phyloP scores from a whole-genome alignment of 1,140 invertebrate species.

The Drosophila navojoa region DNA sequence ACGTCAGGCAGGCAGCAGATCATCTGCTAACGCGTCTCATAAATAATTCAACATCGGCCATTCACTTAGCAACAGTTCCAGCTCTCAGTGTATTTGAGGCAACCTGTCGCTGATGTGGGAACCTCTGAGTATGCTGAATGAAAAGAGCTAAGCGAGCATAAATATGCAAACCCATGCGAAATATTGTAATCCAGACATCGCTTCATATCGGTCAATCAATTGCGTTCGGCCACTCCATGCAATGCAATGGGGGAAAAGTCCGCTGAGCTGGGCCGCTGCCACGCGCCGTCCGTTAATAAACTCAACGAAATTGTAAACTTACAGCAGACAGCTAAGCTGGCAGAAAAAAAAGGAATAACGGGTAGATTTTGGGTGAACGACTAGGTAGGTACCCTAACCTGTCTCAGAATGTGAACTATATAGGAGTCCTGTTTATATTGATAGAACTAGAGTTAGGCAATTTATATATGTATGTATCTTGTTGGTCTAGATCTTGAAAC shows the following conservation, averaged over 20 bases:
- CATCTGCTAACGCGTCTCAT: slow-evolving; percentile 13
- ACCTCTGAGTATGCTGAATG: slow-evolving; percentile 42
- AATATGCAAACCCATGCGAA: slow-evolving; percentile 19
- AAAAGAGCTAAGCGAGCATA: slow-evolving; percentile 16
- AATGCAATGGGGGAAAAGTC: slow-evolving; percentile 28
- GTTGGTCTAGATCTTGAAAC: too few species aligned
- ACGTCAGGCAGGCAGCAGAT: not conserved
- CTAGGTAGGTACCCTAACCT: too few species aligned
- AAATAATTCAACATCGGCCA: slow-evolving; percentile 33
- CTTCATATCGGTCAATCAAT: slow-evolving; percentile 18
- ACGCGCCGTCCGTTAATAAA: slow-evolving; percentile 56
- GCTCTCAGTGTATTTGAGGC: too few species aligned
- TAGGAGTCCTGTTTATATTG: too few species aligned
- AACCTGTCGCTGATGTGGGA: slow-evolving; percentile 41
- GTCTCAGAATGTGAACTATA: too few species aligned
- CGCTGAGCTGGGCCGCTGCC: slow-evolving; percentile 31
- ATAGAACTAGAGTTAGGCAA: too few species aligned
- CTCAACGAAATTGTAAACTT: slow-evolving; percentile 9
- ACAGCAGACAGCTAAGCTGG: not conserved
- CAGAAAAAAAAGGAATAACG: too few species aligned
- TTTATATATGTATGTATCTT: too few species aligned
- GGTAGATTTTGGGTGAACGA: too few species aligned
- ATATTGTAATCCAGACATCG: slow-evolving; percentile 15
- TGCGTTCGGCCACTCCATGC: slow-evolving; percentile 6
- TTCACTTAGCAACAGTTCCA: slow-evolving; percentile 30